Percentiles rank a stretch among this genome's conserved stretches.
Evolutionary conservation across 2,113 vertebrate genomes (phyloP).

Genomic region (Muntiacus muntjak): DNA sequence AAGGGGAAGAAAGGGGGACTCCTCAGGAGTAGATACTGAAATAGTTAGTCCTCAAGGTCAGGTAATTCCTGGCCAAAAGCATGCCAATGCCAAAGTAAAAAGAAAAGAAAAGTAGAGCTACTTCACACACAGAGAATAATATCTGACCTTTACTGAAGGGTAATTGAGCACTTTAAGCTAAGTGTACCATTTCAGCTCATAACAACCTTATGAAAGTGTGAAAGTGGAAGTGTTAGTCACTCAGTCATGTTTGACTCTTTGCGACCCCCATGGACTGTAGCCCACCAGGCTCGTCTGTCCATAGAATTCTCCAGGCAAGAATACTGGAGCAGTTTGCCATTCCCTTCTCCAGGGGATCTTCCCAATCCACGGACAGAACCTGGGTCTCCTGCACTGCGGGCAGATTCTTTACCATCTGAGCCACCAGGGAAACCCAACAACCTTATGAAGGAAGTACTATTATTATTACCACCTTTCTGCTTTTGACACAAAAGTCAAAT

Average conservation of each 20-base stretch:
- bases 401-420: not conserved
- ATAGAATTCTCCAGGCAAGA: not conserved
- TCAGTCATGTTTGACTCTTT: not conserved
- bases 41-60: not conserved
- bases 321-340: not conserved
- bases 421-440: not conserved
- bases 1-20: not conserved
- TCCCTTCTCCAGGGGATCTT: not conserved
- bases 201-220: not conserved
- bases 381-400: not conserved
- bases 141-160: not conserved
- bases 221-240: not conserved
- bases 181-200: constrained; percentile 11
- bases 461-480: not conserved
- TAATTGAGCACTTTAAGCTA: not conserved
- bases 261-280: not conserved
- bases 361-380: not conserved
- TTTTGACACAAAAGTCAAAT: not conserved
- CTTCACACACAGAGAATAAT: not conserved
- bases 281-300: not conserved
- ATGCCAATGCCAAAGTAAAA: not conserved
- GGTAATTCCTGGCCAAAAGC: not conserved
- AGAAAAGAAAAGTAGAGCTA: not conserved
- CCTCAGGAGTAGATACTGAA: not conserved
- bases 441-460: not conserved